Conservation (phyloP, 2,113 vertebrate species). For the Microtus richardsoni region DNA sequence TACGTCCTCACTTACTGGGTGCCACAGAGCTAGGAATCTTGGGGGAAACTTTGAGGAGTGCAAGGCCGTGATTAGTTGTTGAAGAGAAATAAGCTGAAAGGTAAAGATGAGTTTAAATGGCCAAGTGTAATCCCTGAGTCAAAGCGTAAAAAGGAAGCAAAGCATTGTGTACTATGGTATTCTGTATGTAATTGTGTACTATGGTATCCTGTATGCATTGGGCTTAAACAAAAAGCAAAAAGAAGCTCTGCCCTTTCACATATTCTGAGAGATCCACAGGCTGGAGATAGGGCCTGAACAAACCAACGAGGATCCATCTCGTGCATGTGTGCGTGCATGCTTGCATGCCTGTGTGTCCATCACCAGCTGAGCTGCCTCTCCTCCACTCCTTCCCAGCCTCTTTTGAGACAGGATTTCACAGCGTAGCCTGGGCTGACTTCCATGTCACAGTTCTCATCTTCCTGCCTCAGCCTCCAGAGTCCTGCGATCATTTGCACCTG, state of each 20-base stretch:
- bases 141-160: constrained; percentile 25
- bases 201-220: neutral
- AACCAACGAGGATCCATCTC: neutral
- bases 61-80: neutral
- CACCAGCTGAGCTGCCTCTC: neutral
- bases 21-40: neutral
- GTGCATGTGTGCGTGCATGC: neutral
- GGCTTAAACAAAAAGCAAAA: constrained; percentile 14
- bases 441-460: neutral
- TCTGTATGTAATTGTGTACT: neutral
- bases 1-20: neutral
- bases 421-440: neutral
- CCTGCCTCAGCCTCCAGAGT: no score
- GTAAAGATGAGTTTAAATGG: constrained; percentile 13
- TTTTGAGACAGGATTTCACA: neutral
- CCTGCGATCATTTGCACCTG: neutral
- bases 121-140: neutral
- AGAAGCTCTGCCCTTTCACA: neutral
- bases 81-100: neutral
- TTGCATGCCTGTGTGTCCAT: neutral
- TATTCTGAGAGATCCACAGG: neutral
- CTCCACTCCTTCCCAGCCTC: neutral
- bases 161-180: neutral
- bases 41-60: constrained; percentile 18
- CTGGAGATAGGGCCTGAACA: neutral